Percentiles rank a stretch among this genome's conserved stretches.
Evolutionary conservation across 2,888 invertebrate genomes (phyloP).

Genomic region (Hypolimnas misippus): DNA sequence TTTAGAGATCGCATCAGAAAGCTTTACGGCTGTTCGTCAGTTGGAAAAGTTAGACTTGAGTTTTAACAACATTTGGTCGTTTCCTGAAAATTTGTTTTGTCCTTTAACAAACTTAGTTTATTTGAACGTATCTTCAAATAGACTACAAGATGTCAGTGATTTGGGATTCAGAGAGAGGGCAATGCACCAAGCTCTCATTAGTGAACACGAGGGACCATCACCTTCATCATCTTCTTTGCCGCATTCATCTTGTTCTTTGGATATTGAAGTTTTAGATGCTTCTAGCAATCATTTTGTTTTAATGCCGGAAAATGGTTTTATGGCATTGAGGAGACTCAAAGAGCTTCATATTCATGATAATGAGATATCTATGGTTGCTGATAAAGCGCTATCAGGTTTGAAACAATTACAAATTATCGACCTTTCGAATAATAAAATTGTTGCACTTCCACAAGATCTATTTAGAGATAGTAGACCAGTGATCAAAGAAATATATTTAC

Average conservation of each 20-base stretch:
- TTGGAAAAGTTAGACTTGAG: conserved; percentile 93
- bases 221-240: conserved; percentile 71
- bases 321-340: conserved; percentile 89
- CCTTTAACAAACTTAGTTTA: conserved; percentile 90
- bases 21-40: conserved; percentile 90
- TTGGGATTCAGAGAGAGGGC: conserved; percentile 91
- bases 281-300: conserved; percentile 93
- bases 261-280: conserved; percentile 92
- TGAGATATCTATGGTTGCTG: conserved; percentile 94
- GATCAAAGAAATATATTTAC: conserved; percentile 94
- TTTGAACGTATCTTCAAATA: conserved; percentile 94
- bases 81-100: conserved; percentile 94
- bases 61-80: conserved; percentile 94
- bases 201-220: conserved; percentile 81
- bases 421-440: conserved; percentile 95
- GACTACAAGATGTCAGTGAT: conserved; percentile 94
- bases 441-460: conserved; percentile 92
- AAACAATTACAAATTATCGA: conserved; percentile 93
- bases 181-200: conserved; percentile 86
- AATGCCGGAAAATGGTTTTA: conserved; percentile 92
- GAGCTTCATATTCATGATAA: conserved; percentile 94
- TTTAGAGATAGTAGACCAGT: conserved; percentile 91
- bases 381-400: conserved; percentile 91
- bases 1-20: conserved; percentile 91
- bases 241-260: conserved; percentile 87